Evolutionary conservation across 1,140 invertebrate genomes (phyloP), one percentile per base, ranked within the genome.

Genomic region (Condylostylus longicornis): DNA sequence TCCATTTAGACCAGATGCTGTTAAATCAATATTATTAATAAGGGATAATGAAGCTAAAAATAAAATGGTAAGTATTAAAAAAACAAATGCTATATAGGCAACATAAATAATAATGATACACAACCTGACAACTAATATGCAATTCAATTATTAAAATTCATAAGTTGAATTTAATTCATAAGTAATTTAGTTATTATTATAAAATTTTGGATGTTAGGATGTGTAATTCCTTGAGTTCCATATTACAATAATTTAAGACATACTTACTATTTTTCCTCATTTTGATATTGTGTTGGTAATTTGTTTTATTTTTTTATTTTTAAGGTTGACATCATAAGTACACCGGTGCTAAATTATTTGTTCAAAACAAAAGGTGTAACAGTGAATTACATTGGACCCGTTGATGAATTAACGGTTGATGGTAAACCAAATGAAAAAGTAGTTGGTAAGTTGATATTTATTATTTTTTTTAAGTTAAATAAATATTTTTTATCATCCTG

Each of bases 1-100:
- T 62, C 72, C 72, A 23, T 77, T 72, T 63, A 66, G 75, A 52
- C 54, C 67, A 4, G 67, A 65, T 5, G 68, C 75, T 4, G 62
- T 65, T 0, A 76, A 72, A 44, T 62, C 63, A 18, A 69, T 77
- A 9, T 49, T 78, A 42, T 67, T 62, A 3, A 54, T 76, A 18
- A 45, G 53, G n/a, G 40, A 52, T 37, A 35, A 47, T 1, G 37
- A 54, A 5, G 46, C 50, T 20, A 55, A 54, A 33, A 45, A 42
- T 6, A 60, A 58, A 42, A 50, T 53, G 47, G 53, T 61, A 51
- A 46, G 43, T 28, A 21, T 6, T 22, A 36, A 23, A 32, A 35
- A 0, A 27, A 8, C 7, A 7, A 35, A 9, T 30, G n/a, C 9
- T n/a, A 36, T 22, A 3, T 9, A 14, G n/a, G 17, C 17, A 14